Conservation (phyloP, 2,888 invertebrate genomes). For the Chloroclystis v-ata region DNA sequence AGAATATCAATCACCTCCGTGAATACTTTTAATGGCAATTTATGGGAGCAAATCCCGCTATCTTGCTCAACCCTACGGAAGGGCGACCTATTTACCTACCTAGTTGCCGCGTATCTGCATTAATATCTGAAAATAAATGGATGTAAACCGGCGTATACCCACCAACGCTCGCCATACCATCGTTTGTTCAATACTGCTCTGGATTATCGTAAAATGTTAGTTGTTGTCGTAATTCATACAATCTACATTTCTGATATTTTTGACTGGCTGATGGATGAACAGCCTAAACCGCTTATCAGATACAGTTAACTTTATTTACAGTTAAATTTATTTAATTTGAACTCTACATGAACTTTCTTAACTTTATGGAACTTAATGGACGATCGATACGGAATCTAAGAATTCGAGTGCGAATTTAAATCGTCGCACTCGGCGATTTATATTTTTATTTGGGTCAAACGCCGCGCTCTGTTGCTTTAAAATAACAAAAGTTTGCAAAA, state of each 20-base stretch:
- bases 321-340: too few relatives aligned
- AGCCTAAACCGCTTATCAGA: too few relatives aligned
- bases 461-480: background rate
- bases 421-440: too few relatives aligned
- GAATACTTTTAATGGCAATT: conserved; percentile 44
- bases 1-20: conserved; percentile 6
- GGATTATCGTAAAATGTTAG: conserved; percentile 30
- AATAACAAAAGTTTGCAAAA: background rate
- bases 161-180: conserved; percentile 32
- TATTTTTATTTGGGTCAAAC: too few relatives aligned
- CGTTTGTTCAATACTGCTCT: conserved; percentile 43
- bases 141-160: conserved; percentile 36
- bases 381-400: too few relatives aligned
- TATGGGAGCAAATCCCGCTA: conserved; percentile 46
- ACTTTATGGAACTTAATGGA: too few relatives aligned
- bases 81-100: conserved; percentile 51
- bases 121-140: conserved; percentile 48
- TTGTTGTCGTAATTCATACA: conserved; percentile 18
- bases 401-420: too few relatives aligned
- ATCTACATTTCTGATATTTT: too few relatives aligned
- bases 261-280: too few relatives aligned
- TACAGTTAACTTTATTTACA: too few relatives aligned
- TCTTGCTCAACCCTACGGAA: conserved; percentile 50
- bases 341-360: too few relatives aligned
- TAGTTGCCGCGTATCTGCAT: conserved; percentile 47